Evolutionary conservation across 2,797 vertebrate genomes (phyloP), one percentile per base, ranked within the genome.

Genomic region (Hemibagrus guttatus): DNA sequence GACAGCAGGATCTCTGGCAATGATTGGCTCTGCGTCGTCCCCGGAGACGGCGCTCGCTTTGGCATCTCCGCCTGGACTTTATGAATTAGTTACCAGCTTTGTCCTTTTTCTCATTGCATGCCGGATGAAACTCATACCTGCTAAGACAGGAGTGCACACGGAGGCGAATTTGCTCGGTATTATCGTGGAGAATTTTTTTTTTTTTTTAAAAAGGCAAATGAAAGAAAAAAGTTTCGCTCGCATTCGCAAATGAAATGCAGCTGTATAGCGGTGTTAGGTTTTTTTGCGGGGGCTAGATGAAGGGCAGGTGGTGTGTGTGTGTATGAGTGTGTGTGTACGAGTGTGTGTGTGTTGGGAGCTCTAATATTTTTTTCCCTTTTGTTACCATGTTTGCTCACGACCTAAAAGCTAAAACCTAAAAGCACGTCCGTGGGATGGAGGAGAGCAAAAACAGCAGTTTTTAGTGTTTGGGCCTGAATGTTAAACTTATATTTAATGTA

Each of bases 401-500:
- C 54, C 75, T 78, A 35, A 80, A 80, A 61, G 58, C 78, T 95
- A 93, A 94, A 95, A 93, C 92, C 89, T 87, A 95, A 64, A 64
- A 94, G 93, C 93, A 91, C 91, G 91, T 90, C 91, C 92, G 91
- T 91, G 92, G 91, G 90, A 93, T 11, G 63, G 19, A 12, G 31
- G 28, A 31, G 79, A 49, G 79, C 59, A 49, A 94, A 94, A 95
- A 93, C 94, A 94, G 93, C 95, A 95, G 95, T 96, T 79, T 66
- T 96, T 95, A 95, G 95, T 95, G 95, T 96, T 94, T 92, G 94
- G 92, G 94, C 93, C 94, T 95, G 95, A 96, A 96, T 95, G 95
- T 96, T 96, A 94, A 96, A 96, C 95, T 96, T 96, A 96, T 96
- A 96, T 96, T 96, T 96, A 96, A 96, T 96, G 95, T 96, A 96